Conservation (phyloP, 1,140 invertebrate genomes). For the Zaprionus taronus region DNA sequence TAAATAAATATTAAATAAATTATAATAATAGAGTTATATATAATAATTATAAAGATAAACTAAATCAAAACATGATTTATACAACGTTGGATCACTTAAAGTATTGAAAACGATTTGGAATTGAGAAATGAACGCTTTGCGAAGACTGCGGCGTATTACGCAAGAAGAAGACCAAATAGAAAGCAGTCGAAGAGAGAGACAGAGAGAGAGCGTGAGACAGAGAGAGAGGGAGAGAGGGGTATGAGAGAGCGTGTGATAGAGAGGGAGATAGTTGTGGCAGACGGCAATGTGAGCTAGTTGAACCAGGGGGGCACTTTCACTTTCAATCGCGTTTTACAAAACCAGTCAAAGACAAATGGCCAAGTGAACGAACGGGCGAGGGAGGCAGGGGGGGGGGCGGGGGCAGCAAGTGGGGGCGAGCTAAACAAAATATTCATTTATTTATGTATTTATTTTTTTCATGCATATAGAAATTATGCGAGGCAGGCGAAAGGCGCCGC, state of each 20-base stretch:
- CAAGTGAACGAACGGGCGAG: constrained; percentile 18
- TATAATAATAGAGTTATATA: too few relatives aligned
- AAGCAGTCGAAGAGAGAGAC: constrained; percentile 44
- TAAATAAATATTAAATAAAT: too few relatives aligned
- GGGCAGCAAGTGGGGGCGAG: background rate
- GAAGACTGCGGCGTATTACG: background rate
- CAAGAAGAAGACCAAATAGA: constrained; percentile 59
- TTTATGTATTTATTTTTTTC: constrained; percentile 56
- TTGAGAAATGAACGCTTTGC: background rate
- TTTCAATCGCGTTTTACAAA: constrained; percentile 76
- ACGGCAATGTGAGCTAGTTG: constrained; percentile 6
- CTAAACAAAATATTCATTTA: constrained; percentile 51
- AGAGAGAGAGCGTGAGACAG: background rate
- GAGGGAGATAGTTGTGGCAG: constrained; percentile 15
- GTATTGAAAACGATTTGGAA: constrained; percentile 10
- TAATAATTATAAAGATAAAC: too few relatives aligned
- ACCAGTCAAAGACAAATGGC: constrained; percentile 57
- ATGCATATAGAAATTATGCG: constrained; percentile 73
- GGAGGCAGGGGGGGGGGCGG: background rate
- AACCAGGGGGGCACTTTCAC: constrained; percentile 62
- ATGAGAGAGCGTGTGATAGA: constrained; percentile 11
- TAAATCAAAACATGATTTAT: background rate
- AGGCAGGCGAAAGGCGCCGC: constrained; percentile 64
- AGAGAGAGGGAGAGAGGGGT: constrained; percentile 7
- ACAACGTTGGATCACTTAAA: background rate